Percentiles rank a stretch among this genome's conserved stretches.
Evolutionary conservation across 1,140 invertebrate genomes (phyloP).

Genomic region (Drosophila truncata): DNA sequence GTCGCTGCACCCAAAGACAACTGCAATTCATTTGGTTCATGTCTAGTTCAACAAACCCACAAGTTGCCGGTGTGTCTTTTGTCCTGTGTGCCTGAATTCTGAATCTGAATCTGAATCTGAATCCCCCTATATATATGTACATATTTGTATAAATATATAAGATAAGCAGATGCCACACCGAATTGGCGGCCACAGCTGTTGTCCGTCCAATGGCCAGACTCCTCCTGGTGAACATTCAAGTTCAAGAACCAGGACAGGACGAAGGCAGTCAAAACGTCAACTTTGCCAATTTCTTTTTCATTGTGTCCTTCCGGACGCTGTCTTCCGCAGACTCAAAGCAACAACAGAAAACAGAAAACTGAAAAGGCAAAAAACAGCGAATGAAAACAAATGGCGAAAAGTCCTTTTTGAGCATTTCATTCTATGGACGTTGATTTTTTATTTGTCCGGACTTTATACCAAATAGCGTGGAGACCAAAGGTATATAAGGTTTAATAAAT

Average conservation of each 20-base stretch:
- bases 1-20: slow-evolving; percentile 66
- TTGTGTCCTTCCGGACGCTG: slow-evolving; percentile 22
- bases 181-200: slow-evolving; percentile 13
- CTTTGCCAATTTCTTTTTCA: slow-evolving; percentile 34
- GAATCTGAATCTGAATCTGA: background rate
- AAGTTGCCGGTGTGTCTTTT: slow-evolving; percentile 11
- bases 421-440: slow-evolving; percentile 17
- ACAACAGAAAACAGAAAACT: background rate
- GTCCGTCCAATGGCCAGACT: slow-evolving; percentile 15
- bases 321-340: slow-evolving; percentile 14
- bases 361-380: background rate
- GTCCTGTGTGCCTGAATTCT: slow-evolving; percentile 4
- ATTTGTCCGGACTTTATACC: slow-evolving; percentile 8
- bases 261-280: slow-evolving; percentile 41
- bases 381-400: slow-evolving; percentile 10
- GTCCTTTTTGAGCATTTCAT: slow-evolving; percentile 23
- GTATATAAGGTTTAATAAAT: background rate
- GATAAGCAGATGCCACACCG: slow-evolving; percentile 1
- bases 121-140: background rate
- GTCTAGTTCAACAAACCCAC: slow-evolving; percentile 72
- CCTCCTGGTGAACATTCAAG: slow-evolving; percentile 22
- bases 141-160: background rate
- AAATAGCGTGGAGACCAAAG: background rate
- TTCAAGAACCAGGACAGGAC: slow-evolving; percentile 57
- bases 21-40: slow-evolving; percentile 66